These are phyloP conservation scores for Pipra filicauda DNA, from an alignment of 2,113 vertebrate species.

Conservation along the genomic window DNA sequence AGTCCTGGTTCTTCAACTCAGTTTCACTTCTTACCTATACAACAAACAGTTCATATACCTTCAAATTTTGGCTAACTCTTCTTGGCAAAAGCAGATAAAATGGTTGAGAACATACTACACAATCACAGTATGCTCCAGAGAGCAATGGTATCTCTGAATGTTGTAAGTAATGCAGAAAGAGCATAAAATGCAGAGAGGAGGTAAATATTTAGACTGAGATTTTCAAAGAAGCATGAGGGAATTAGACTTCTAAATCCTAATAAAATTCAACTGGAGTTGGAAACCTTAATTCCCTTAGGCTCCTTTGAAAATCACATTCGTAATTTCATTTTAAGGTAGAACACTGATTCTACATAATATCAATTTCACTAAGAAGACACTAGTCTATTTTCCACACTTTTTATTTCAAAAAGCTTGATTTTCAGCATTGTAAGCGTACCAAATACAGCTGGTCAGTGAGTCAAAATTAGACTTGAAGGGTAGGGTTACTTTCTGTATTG, in stretches of 20 bases:
- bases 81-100: neutral
- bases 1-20: neutral
- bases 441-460: neutral
- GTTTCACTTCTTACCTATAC: neutral
- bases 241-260: constrained; percentile 16
- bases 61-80: neutral
- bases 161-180: constrained; percentile 39
- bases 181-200: neutral
- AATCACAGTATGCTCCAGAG: neutral
- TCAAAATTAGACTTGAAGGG: neutral
- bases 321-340: constrained; percentile 25
- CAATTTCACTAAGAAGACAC: neutral
- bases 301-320: neutral
- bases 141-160: neutral
- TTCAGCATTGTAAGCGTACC: neutral
- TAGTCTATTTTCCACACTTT: neutral
- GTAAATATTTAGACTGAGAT: constrained; percentile 49
- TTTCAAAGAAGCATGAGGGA: constrained; percentile 18
- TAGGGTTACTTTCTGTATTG: neutral
- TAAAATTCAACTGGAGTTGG: constrained; percentile 15
- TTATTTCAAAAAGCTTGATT: neutral
- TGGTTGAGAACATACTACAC: neutral
- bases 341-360: neutral
- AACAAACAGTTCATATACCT: neutral
- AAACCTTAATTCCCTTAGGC: neutral